A percentile compares a stretch with the other conserved stretches of the same genome.
Conservation (phyloP, 2,888 invertebrate species). For the Drosophila mimetica region DNA sequence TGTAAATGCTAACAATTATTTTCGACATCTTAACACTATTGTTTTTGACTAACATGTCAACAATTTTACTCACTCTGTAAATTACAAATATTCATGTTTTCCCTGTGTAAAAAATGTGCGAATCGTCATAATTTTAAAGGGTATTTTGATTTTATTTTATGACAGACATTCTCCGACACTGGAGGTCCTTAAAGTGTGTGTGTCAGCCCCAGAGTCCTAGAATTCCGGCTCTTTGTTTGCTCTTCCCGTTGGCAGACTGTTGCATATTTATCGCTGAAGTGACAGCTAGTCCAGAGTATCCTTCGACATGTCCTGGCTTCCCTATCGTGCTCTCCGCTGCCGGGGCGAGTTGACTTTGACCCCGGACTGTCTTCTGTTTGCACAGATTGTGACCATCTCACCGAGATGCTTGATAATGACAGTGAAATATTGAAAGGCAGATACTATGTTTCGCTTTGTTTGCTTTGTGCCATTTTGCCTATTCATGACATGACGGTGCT, state of each 20-base stretch:
- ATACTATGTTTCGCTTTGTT: slow-evolving; percentile 36
- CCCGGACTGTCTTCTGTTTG: slow-evolving; percentile 44
- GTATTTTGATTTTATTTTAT: neutral
- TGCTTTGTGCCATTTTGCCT: slow-evolving; percentile 48
- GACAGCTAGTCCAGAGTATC: slow-evolving; percentile 28
- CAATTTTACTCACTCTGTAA: no score
- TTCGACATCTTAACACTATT: no score
- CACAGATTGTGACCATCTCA: slow-evolving; percentile 47
- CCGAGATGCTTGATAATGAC: slow-evolving; percentile 55
- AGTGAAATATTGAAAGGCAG: slow-evolving; percentile 53
- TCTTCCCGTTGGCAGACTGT: slow-evolving; percentile 20
- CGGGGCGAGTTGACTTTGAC: slow-evolving; percentile 57
- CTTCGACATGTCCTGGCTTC: slow-evolving; percentile 31
- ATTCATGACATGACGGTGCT: slow-evolving; percentile 49
- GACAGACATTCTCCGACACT: neutral
- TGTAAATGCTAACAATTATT: no score
- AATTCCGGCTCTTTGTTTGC: slow-evolving; percentile 7
- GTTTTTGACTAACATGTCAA: no score
- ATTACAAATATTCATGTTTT: no score
- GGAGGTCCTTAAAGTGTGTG: slow-evolving; percentile 1
- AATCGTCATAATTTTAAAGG: neutral
- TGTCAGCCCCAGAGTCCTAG: neutral
- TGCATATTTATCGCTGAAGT: slow-evolving; percentile 43
- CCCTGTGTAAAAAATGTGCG: no score
- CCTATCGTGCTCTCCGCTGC: slow-evolving; percentile 16